phyloP scores from a whole-genome alignment of 2,797 vertebrate species.

The Cyclopterus lumpus region DNA sequence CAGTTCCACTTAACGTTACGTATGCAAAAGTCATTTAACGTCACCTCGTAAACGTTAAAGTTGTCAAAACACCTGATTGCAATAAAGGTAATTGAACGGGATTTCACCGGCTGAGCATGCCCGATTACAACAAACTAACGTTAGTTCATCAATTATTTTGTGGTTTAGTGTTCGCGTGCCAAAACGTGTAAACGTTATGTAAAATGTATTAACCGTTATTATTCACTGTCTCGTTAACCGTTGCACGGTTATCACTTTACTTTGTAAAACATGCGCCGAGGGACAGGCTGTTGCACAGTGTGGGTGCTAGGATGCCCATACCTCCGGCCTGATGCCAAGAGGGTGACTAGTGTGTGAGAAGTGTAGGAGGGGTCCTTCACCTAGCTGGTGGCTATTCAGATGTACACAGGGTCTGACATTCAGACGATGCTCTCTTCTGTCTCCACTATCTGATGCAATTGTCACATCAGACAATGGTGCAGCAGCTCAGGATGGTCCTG shows the following conservation, averaged over 20 bases:
- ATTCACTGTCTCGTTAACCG: too few species aligned
- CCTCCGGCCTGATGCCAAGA: not conserved
- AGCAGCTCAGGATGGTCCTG: not conserved
- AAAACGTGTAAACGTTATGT: too few species aligned
- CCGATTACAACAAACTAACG: too few species aligned
- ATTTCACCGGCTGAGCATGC: too few species aligned
- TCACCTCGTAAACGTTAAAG: too few species aligned
- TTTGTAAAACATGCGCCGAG: not conserved
- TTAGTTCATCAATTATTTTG: too few species aligned
- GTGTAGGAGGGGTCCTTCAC: not conserved
- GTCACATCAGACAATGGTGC: not conserved
- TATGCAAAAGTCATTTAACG: too few species aligned
- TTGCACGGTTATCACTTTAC: not conserved
- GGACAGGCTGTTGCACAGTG: slow-evolving; percentile 9
- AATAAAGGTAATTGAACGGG: too few species aligned
- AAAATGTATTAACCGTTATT: not conserved
- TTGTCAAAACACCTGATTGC: too few species aligned
- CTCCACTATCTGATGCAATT: not conserved
- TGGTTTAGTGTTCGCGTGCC: not conserved
- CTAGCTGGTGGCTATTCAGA: not conserved
- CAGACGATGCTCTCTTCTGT: not conserved
- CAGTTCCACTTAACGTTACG: too few species aligned
- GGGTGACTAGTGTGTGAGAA: not conserved
- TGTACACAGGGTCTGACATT: not conserved
- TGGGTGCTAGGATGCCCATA: not conserved